Base-by-base conservation (phyloP, 2,888 invertebrate genomes). In the Iphiclides podalirius region DNA sequence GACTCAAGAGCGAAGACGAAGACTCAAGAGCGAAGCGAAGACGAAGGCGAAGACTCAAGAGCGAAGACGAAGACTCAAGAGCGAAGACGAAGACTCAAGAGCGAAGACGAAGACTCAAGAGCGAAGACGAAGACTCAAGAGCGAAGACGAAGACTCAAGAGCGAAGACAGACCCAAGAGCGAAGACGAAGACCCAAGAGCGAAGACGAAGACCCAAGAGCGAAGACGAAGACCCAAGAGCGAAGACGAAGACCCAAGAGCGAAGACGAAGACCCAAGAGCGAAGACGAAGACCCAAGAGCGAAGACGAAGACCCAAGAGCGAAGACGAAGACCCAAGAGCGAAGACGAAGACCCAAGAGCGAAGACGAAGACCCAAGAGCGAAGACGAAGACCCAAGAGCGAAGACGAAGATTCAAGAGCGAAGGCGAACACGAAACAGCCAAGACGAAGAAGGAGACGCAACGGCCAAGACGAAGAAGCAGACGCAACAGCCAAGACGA, bases 141-240 rank as follows among this genome's bases (percentile, higher is more conserved):
- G n/a, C n/a, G n/a, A n/a, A 20, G 20, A 20, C 20, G 3, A n/a
- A n/a, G n/a, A 20, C 20, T 4, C 20, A 20, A 20, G 20, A 20
- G 6, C 20, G 4, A 20, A 20, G 20, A 6, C 20, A 3, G 6
- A 20, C 6, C 6, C 20, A 20, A 20, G 20, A 6, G 6, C 20
- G 36, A 37, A 43, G 42, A 7, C 11, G 43, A 54, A 51, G 48
- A 20, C 20, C 6, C 20, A 20, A 20, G 20, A 20, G 31, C 52
- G 38, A 17, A 49, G 45, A 50, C 41, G 52, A 47, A 44, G 36
- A 53, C 36, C 46, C 50, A 49, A 39, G 38, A n/a, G 47, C 38
- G 33, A 45, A 52, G 43, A 42, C 6, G 17, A 2, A 26, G 26
- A 12, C 20, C n/a, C 17, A 33, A 20, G 34, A 34, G 9, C 9